Conservation (phyloP, 2,797 vertebrate species). For the Spondyliosoma cantharus region DNA sequence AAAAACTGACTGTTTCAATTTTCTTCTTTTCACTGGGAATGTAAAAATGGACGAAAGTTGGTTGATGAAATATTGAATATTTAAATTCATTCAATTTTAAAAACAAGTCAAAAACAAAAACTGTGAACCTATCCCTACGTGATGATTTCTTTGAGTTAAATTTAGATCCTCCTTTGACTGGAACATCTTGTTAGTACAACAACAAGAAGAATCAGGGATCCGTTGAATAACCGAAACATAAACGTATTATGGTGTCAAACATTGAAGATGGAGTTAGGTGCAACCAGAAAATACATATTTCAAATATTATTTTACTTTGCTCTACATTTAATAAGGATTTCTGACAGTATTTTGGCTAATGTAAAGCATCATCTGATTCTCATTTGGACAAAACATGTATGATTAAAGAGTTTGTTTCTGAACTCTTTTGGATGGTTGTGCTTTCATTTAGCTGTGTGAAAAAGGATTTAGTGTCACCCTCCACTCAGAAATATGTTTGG, state of each 20-base stretch:
- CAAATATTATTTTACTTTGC: constrained; percentile 50
- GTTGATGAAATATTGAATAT: constrained; percentile 21
- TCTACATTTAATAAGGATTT: constrained; percentile 56
- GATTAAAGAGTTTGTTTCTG: constrained; percentile 68
- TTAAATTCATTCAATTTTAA: constrained; percentile 8
- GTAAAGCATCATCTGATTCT: constrained; percentile 50
- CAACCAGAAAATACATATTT: constrained; percentile 26
- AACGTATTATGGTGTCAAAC: background rate
- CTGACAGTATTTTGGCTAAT: constrained; percentile 56
- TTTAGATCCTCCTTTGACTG: constrained; percentile 14
- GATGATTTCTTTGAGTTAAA: constrained; percentile 14
- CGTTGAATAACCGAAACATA: constrained; percentile 22
- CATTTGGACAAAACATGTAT: constrained; percentile 64
- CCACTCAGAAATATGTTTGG: background rate
- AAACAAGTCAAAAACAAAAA: background rate
- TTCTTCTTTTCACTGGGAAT: constrained; percentile 18
- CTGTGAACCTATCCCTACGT: constrained; percentile 11
- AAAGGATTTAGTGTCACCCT: background rate
- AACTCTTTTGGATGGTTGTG: constrained; percentile 57
- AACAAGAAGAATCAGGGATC: constrained; percentile 15
- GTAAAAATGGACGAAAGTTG: background rate
- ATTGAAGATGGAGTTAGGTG: constrained; percentile 22
- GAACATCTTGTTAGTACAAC: constrained; percentile 4
- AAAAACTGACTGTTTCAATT: constrained; percentile 23
- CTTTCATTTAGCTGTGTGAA: constrained; percentile 41